These are phyloP conservation scores for Doryteuthis pealeii DNA, from an alignment of 1,140 invertebrate species.

Conservation along the genomic window DNA sequence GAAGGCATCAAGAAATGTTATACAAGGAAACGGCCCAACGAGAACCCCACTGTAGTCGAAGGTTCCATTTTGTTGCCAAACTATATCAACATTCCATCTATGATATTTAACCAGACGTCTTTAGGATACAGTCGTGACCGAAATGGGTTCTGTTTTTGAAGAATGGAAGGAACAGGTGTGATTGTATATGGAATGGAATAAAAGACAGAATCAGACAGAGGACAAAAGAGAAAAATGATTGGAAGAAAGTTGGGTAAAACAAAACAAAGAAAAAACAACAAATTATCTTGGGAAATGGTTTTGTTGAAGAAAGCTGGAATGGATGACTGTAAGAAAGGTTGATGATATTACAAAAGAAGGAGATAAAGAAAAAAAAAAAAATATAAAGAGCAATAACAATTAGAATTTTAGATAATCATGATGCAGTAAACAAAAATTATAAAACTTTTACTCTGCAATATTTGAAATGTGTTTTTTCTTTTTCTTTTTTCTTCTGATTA, in stretches of 20 bases:
- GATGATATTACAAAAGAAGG: no score
- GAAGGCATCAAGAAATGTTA: conserved; percentile 52
- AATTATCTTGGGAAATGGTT: neutral
- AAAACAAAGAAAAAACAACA: neutral
- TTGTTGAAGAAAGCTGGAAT: no score
- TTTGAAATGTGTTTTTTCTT: no score
- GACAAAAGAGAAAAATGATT: neutral
- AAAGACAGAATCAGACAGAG: neutral
- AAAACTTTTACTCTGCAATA: no score
- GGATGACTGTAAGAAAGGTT: no score
- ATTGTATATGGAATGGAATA: no score
- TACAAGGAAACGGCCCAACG: conserved; percentile 35
- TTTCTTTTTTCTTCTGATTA: no score
- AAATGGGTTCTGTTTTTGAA: conserved; percentile 81
- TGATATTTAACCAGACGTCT: conserved; percentile 81
- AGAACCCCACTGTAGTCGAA: conserved; percentile 64
- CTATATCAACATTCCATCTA: conserved; percentile 75
- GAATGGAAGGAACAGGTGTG: neutral
- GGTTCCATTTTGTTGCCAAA: conserved; percentile 77
- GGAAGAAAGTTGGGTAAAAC: neutral
- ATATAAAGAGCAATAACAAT: no score
- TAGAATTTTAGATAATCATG: no score
- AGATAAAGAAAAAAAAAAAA: no score
- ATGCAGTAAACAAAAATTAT: no score
- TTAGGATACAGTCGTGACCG: conserved; percentile 84